A percentile compares a stretch with the other conserved stretches of the same genome.
Conservation (phyloP, 2,888 invertebrate species). For the Lysandra coridon region DNA sequence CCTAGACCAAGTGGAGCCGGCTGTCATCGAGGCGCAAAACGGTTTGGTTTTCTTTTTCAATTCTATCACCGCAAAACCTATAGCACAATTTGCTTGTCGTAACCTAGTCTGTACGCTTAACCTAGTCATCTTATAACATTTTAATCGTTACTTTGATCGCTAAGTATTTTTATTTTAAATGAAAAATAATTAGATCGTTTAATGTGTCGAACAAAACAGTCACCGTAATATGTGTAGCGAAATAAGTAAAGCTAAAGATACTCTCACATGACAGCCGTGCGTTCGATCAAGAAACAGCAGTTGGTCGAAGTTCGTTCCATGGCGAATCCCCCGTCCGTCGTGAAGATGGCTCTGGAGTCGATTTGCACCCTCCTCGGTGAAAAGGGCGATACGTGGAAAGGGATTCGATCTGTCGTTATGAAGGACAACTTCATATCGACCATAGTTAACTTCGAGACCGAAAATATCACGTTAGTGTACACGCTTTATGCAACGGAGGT, state of each 20-base stretch:
- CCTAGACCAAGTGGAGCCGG: conserved; percentile 98
- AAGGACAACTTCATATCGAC: conserved; percentile 97
- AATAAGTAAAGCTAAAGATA: conserved; percentile 52
- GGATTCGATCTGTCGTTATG: conserved; percentile 94
- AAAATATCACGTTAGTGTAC: conserved; percentile 91
- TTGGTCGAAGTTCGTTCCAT: conserved; percentile 96
- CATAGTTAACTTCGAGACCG: conserved; percentile 96
- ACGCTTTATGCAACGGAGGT: conserved; percentile 37
- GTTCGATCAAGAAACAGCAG: conserved; percentile 97
- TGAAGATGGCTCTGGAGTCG: conserved; percentile 96
- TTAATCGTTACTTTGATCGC: background rate
- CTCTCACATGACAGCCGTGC: conserved; percentile 85
- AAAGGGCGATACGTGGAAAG: conserved; percentile 95
- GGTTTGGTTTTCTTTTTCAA: conserved; percentile 79
- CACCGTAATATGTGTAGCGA: conserved; percentile 28
- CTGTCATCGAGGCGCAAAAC: conserved; percentile 98
- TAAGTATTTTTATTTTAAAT: background rate
- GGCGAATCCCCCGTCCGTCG: conserved; percentile 95
- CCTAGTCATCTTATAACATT: background rate
- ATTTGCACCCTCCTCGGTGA: conserved; percentile 96
- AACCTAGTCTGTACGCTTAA: conserved; percentile 15
- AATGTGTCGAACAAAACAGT: conserved; percentile 28
- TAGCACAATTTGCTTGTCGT: conserved; percentile 10
- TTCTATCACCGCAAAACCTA: conserved; percentile 6
- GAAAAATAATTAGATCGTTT: background rate